Conservation (phyloP, 2,888 invertebrate genomes). For the Gasteruption jaculator region DNA sequence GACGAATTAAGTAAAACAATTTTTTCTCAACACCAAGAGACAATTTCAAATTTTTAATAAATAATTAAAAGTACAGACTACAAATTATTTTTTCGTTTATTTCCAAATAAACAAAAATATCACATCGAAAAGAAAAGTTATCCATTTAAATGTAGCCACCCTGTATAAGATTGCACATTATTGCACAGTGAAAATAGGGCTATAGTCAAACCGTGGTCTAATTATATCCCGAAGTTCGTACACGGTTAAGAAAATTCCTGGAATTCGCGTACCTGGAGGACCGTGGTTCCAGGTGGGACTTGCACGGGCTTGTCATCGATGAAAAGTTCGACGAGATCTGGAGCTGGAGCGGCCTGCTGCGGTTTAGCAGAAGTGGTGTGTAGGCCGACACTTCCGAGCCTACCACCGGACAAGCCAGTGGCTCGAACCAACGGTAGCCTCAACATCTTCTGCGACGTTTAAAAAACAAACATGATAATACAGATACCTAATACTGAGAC, state of each 20-base stretch:
- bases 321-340: slow-evolving; percentile 89
- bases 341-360: slow-evolving; percentile 51
- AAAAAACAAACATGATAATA: too few species aligned
- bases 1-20: too few species aligned
- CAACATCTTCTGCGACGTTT: slow-evolving; percentile 67
- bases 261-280: slow-evolving; percentile 81
- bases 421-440: slow-evolving; percentile 71
- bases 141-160: background rate
- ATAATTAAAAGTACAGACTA: too few species aligned
- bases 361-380: slow-evolving; percentile 38
- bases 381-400: slow-evolving; percentile 47
- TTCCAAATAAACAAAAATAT: background rate
- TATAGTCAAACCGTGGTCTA: background rate
- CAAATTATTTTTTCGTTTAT: too few species aligned
- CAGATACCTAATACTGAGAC: too few species aligned
- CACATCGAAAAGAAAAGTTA: background rate
- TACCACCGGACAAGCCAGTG: slow-evolving; percentile 51
- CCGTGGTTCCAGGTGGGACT: slow-evolving; percentile 94
- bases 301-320: slow-evolving; percentile 93
- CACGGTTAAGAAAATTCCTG: slow-evolving; percentile 1
- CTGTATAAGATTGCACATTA: too few species aligned
- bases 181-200: too few species aligned
- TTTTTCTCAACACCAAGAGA: too few species aligned
- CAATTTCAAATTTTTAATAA: too few species aligned
- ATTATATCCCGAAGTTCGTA: too few species aligned